Evolutionary conservation across 2,888 invertebrate genomes (phyloP).

Genomic region (Ornithoptera alexandrae): DNA sequence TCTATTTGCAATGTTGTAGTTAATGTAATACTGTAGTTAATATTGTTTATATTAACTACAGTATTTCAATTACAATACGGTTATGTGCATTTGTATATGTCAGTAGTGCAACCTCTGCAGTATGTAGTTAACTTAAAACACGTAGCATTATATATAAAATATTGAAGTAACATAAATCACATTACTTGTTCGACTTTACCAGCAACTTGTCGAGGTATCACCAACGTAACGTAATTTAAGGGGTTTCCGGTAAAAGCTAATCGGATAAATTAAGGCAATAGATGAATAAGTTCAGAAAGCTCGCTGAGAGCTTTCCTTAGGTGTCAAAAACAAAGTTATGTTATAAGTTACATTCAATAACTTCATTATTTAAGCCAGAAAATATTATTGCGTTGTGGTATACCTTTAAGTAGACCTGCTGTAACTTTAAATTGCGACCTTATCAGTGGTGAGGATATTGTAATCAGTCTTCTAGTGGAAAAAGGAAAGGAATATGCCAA

Average conservation of each 20-base stretch:
- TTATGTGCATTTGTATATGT: no score
- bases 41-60: no score
- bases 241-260: constrained; percentile 25
- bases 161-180: constrained; percentile 9
- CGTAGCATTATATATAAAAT: constrained; percentile 2
- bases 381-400: no score
- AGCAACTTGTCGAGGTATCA: constrained; percentile 20
- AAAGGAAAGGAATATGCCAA: no score
- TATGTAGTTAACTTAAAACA: neutral
- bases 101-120: no score
- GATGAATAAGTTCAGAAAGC: constrained; percentile 8
- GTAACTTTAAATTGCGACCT: no score
- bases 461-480: no score
- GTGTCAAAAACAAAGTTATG: neutral
- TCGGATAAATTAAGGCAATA: constrained; percentile 13
- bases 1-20: no score
- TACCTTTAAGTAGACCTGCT: no score
- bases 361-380: neutral
- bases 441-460: no score
- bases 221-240: constrained; percentile 20
- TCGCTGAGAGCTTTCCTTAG: neutral
- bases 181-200: constrained; percentile 15
- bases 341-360: neutral
- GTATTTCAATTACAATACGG: no score
- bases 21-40: no score